Base-by-base conservation (phyloP, 2,888 invertebrate genomes). In the Apamea crenata region DNA sequence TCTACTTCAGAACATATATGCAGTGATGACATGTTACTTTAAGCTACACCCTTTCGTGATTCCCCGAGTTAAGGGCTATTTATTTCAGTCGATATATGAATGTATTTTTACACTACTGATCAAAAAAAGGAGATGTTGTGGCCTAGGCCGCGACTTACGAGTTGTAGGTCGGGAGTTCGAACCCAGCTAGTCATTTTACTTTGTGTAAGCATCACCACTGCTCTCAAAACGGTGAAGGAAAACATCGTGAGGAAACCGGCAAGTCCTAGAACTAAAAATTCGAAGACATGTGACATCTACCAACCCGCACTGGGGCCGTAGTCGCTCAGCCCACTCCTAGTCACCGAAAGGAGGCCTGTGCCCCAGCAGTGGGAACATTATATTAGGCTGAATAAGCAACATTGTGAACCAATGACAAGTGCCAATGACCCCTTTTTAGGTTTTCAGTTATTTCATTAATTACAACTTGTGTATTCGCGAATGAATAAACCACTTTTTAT, bases 1-100 rank as follows among this genome's bases (percentile, higher is more conserved):
- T 73, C 66, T 80, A 74, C 76, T 83, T 59, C 76, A 80, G 53
- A 63, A 74, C 61, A 56, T 65, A 56, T 65, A 82, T 65, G 73
- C 32, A 65, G 32, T 80, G 68, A 77, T 67, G 61, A 83, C 67
- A 79, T 53, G 83, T 68, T 56, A 59, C 56, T 78, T 77, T 59
- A 66, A 56, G 40, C 36, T 77, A 59, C 56, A 76, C 59, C 44
- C 32, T 61, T 69, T 59, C 40, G 29, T 75, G 56, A 53, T 77
- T 56, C 32, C 25, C 21, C 10, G 7, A 47, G 36, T 66, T 25
- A 8, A 36, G 36, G 21, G 29, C 4, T 68, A 56, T 69, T 81
- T 8, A 40, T 81, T 59, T 32, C 29, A 56, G 29, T 50, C 16
- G 7, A n/a, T 63, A 21, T 16, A 16, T 16, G 14, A 4, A 63